Evolutionary conservation across 2,888 invertebrate species (phyloP).

Genomic region (Volucella inanis): DNA sequence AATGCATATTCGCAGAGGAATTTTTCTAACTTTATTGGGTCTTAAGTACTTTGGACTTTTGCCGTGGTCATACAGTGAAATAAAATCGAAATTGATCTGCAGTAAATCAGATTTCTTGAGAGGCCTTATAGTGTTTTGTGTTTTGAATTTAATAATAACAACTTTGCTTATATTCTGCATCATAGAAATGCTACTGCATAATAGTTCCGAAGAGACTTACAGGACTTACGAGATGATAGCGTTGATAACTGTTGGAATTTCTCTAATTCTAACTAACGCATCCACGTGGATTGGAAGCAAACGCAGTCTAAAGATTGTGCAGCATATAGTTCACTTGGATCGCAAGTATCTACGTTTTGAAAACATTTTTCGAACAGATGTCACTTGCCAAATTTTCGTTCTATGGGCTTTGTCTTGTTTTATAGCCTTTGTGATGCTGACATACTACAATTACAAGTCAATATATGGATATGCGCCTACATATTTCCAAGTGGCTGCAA

Average conservation of each 20-base stretch:
- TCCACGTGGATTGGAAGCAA: neutral
- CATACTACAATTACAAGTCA: too few relatives aligned
- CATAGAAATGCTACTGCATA: too few relatives aligned
- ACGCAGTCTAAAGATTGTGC: neutral
- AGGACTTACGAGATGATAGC: too few relatives aligned
- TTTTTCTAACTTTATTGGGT: neutral
- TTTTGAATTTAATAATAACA: neutral
- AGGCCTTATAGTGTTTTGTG: neutral
- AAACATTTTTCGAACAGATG: neutral
- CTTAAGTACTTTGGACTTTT: conserved; percentile 36
- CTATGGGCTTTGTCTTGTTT: neutral
- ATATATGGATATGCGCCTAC: too few relatives aligned
- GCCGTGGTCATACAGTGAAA: conserved; percentile 9
- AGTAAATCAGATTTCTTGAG: neutral
- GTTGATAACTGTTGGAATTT: too few relatives aligned
- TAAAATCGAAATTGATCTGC: conserved; percentile 1
- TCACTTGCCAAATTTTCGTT: neutral
- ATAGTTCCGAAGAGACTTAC: too few relatives aligned
- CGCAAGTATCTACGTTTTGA: conserved; percentile 9
- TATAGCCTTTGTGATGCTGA: too few relatives aligned
- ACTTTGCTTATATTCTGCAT: too few relatives aligned
- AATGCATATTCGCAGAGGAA: conserved; percentile 20
- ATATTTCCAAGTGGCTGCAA: neutral
- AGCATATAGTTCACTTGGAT: neutral
- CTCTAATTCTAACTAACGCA: neutral